Base-by-base conservation (phyloP, 1,140 invertebrate species). In the Drosophila lini region DNA sequence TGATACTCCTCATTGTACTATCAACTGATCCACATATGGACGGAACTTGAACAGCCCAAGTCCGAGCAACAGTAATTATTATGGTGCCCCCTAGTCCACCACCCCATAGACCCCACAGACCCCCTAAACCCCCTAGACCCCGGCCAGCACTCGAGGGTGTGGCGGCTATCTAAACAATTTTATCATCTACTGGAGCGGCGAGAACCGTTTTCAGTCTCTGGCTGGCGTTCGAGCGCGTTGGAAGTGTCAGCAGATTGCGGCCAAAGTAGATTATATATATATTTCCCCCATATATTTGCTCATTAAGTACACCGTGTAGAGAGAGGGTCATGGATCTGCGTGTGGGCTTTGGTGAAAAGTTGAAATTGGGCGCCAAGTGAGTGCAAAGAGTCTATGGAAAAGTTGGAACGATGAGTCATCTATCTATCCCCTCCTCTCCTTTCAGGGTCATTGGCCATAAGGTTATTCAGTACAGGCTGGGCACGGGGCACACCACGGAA, bases 381-480 rank as follows among this genome's bases (percentile, higher is more conserved):
- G 83, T 89, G 19, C 3, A 11, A 36, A 28, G 25, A 28, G 25
- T 5, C 5, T 28, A 28, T 6, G 25, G 25, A 28, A 28, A 28
- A 28, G 25, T 28, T 28, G 8, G 22, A 32, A 10, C 15, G 40
- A 50, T 63, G 74, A 76, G 32, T 81, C 61, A 81, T 32, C 48
- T 56, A 16, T 32, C 25, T 31, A 13, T 22, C 40, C n/a, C 15
- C 2, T 3, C 5, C 19, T 34, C 3, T 31, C 13, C 25, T 44
- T 61, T 68, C 44, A 90, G 85, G 45, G n/a, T 48, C 40, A 25
- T 83, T 28, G 80, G 65, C 19, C 80, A 90, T 57, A 91, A 90
- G 69, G 50, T 80, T 10, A 59, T 74, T 5, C 88, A 80, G 42
- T 85, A 81, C 36, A 67, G 74, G 34, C 44, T 90, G 53, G 75